Evolutionary conservation across 2,797 vertebrate genomes (phyloP), one percentile per base, ranked within the genome.

Genomic region (Rhinatrema bivittatum): DNA sequence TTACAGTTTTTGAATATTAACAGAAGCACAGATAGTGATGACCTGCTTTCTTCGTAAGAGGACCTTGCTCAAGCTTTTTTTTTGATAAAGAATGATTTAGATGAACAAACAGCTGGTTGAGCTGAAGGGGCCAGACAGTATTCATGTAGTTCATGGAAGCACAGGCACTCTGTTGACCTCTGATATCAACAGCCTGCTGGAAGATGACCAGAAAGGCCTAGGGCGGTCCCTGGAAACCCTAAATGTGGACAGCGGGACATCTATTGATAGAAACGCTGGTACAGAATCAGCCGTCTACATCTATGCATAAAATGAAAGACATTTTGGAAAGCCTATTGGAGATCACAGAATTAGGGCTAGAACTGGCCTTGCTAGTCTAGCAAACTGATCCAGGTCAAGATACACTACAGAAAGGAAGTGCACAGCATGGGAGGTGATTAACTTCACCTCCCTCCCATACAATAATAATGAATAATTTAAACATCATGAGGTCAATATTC

Each of bases 291-390:
- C 96, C 60, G 69, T 98, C 94, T 51, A 97, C 94, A 0, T 95
- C 96, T 1, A 68, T 97, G 78, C 95, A 96, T 77, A 98, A 95
- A 74, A 84, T 90, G 10, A 78, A 82, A 4, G 89, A 95, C 26
- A 85, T 94, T 65, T 82, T 87, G 13, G 82, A 85, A 53, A 94
- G 84, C 55, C 93, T 93, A 0, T 79, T 99, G 67, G 96, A 99
- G 62, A 91, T 99, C 76, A 97, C 96, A 0, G 96, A 98, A 83
- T 81, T 99, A 87, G 99, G 94, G 98, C 85, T 58, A 78, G 82
- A 65, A 32, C 76, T 64, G 80, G 79, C 69, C 72, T 86, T 57
- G 38, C 80, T 76, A 78, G 79, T 82, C 68, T 80, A 85, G 86
- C 57, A 40, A 51, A 40, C n/a, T 27, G 53, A 59, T n/a, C n/a